Evolutionary conservation across 2,888 invertebrate species (phyloP).

Genomic region (Mongoloraphidia duomilia): DNA sequence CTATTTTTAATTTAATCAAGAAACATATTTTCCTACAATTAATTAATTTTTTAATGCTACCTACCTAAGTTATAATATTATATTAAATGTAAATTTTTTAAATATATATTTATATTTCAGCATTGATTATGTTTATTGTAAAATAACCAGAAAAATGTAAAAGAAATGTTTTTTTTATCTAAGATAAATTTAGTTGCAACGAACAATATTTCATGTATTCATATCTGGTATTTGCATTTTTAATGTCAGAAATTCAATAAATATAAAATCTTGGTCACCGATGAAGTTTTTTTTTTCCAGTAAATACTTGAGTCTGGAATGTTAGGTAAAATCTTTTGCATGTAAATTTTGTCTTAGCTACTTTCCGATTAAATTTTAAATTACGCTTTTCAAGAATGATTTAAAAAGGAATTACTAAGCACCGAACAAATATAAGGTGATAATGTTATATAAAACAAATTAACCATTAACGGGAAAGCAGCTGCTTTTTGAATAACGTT

Average conservation of each 20-base stretch:
- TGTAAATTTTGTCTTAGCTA: too few relatives aligned
- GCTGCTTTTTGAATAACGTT: too few relatives aligned
- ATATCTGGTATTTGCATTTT: slow-evolving; percentile 2
- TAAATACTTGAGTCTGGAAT: too few relatives aligned
- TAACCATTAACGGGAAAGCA: too few relatives aligned
- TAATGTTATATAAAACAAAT: too few relatives aligned
- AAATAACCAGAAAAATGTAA: slow-evolving; percentile 10
- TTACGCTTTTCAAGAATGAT: too few relatives aligned
- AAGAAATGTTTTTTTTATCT: slow-evolving; percentile 4
- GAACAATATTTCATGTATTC: slow-evolving; percentile 2
- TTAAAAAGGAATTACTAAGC: too few relatives aligned
- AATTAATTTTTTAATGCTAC: slow-evolving; percentile 25
- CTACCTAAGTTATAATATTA: slow-evolving; percentile 21
- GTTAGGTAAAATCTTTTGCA: too few relatives aligned
- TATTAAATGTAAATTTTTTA: slow-evolving; percentile 5
- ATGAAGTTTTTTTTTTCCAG: too few relatives aligned
- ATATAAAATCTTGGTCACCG: too few relatives aligned
- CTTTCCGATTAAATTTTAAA: too few relatives aligned
- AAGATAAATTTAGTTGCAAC: slow-evolving; percentile 1
- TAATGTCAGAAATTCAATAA: background rate
- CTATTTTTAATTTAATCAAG: slow-evolving; percentile 13
- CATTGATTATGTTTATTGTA: background rate
- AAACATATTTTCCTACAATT: slow-evolving; percentile 21
- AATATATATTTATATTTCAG: slow-evolving; percentile 2
- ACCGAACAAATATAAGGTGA: too few relatives aligned